Evolutionary conservation across 2,888 invertebrate genomes (phyloP).

Genomic region (Carcina quercana): DNA sequence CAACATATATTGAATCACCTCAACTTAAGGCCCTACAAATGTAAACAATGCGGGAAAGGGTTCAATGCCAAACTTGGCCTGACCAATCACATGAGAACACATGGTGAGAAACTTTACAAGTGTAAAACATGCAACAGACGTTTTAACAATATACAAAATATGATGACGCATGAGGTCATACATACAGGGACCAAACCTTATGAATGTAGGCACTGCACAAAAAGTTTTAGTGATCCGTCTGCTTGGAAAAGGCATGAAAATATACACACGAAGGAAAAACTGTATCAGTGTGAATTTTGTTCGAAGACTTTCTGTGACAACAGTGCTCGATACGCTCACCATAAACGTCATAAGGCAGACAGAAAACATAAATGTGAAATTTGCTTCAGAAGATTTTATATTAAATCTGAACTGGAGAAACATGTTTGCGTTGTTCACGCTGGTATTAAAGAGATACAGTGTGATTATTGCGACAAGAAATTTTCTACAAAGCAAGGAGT

Average conservation of each 20-base stretch:
- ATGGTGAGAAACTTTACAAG: background rate
- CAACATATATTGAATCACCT: conserved; percentile 17
- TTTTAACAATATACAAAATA: conserved; percentile 11
- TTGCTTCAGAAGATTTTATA: conserved; percentile 20
- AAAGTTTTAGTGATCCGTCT: conserved; percentile 26
- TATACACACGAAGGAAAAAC: conserved; percentile 27
- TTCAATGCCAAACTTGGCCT: background rate
- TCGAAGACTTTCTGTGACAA: conserved; percentile 23
- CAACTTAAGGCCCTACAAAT: conserved; percentile 12
- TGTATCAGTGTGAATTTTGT: conserved; percentile 25
- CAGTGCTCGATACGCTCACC: conserved; percentile 22
- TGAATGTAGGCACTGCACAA: conserved; percentile 23
- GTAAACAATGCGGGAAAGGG: conserved; percentile 4
- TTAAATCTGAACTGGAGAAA: background rate
- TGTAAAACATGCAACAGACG: conserved; percentile 12
- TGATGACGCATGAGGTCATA: conserved; percentile 17
- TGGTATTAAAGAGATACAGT: conserved; percentile 11
- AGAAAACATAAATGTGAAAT: conserved; percentile 17
- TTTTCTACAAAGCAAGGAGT: conserved; percentile 11
- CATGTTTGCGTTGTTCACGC: conserved; percentile 8
- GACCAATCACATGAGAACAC: conserved; percentile 1
- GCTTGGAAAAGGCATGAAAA: conserved; percentile 24
- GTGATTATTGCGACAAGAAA: conserved; percentile 19
- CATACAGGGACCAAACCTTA: conserved; percentile 26
- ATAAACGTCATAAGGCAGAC: conserved; percentile 17